Base-by-base conservation (phyloP, 2,113 vertebrate genomes). In the Leptobrachium leishanense region DNA sequence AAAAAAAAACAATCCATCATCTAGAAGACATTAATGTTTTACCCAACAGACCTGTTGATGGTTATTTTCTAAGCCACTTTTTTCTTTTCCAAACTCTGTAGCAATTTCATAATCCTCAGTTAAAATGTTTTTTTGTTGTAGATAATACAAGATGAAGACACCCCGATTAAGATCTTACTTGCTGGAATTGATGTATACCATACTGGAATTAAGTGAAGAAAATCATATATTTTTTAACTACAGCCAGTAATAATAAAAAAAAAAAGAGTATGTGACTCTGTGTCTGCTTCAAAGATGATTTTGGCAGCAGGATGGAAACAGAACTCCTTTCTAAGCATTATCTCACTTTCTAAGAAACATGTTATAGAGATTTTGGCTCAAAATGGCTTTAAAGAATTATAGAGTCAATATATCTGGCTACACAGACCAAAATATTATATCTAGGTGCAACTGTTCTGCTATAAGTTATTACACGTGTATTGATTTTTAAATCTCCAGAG, bases 401-500 rank as follows among this genome's bases (percentile, higher is more conserved):
- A 80, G 64, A 68, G 46, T 64, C 77, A 80, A 74, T 74, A 74
- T 72, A 74, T 74, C n/a, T 73, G 77, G 77, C 77, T 68, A 67
- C 43, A 54, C 50, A 69, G 54, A 67, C 62, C 53, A 79, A 72
- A 79, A 74, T 79, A 77, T 77, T 77, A 44, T 79, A 73, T 79
- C 62, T 79, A 42, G 40, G 77, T 53, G 55, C 12, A 5, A 39
- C 53, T 81, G 64, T 81, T 81, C 53, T 62, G 57, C 12, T 74
- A 68, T 81, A 74, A 81, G 46, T 81, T 81, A 74, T 81, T 81
- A 81, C 63, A 68, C 57, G 78, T 41, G 71, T 81, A 81, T 81
- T 81, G 72, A 81, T 81, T 81, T 74, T 74, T 74, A 74, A 81
- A 74, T 74, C 78, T 81, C 65, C 62, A 43, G 78, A 81, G 72